Evolutionary conservation across 1,140 invertebrate species (phyloP).

Genomic region (Cherax quadricarinatus): DNA sequence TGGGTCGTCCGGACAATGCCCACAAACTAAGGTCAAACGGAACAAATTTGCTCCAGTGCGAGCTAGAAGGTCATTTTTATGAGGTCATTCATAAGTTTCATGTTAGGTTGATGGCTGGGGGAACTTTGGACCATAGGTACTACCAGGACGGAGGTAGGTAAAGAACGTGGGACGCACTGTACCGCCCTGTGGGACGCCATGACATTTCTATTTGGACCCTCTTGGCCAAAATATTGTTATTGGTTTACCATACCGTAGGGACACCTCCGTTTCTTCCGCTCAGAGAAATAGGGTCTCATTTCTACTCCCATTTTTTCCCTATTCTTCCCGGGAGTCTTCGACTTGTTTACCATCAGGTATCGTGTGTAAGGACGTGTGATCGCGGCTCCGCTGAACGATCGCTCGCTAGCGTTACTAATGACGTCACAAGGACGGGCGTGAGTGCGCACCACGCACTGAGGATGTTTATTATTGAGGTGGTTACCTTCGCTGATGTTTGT

Average conservation of each 20-base stretch:
- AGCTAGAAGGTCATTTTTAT: neutral
- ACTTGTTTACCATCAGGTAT: neutral
- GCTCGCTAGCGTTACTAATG: neutral
- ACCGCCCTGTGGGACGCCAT: conserved; percentile 1
- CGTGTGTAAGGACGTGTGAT: neutral
- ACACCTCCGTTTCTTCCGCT: neutral
- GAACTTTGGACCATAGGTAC: neutral
- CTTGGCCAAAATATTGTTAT: conserved; percentile 55
- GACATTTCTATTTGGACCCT: conserved; percentile 51
- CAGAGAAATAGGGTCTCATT: neutral
- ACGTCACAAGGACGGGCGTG: conserved; percentile 10
- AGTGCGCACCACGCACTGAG: neutral
- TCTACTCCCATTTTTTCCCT: neutral
- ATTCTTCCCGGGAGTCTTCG: neutral
- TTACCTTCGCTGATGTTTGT: no score
- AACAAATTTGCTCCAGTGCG: conserved; percentile 8
- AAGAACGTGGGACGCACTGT: neutral
- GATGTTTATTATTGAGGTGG: no score
- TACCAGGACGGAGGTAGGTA: neutral
- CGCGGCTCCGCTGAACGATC: no score
- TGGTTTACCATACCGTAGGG: conserved; percentile 12
- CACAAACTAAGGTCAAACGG: conserved; percentile 39
- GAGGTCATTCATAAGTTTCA: neutral
- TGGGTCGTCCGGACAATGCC: conserved; percentile 28
- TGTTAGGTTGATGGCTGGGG: neutral